Base-by-base conservation (phyloP, 2,797 vertebrate genomes). In the Lithobates pipiens region DNA sequence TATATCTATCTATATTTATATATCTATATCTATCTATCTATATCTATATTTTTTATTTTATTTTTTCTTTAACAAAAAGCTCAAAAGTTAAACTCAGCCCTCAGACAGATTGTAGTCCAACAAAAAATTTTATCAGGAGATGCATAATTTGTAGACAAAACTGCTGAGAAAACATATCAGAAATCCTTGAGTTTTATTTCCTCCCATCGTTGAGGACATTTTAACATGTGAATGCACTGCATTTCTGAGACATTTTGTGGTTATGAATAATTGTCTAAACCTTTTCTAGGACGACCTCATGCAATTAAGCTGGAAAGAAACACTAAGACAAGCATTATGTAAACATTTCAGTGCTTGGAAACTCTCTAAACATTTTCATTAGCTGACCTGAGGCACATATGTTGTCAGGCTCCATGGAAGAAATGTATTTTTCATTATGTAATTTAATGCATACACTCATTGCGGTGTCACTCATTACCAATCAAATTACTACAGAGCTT, bases 221-320 rank as follows among this genome's bases (percentile, higher is more conserved):
- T 74, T 46, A 46, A 74, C 72, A 39, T 70, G 74, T 61, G 34
- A 68, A 32, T 34, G 10, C 32, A 61, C 25, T 50, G 25, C 5
- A 65, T 67, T 46, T 82, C 72, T 15, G 18, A 67, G 57, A 65
- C 39, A 18, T 44, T 82, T 75, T 82, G 57, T 75, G 80, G 71
- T 82, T 82, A 46, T 75, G 16, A 25, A 29, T 46, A n/a, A 75
- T 50, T 27, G 36, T 21, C 7, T 29, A 0, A 21, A 82, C 34
- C 15, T 29, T 39, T 65, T 57, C 54, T 42, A n/a, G 2, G 27
- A 54, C 71, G 8, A 32, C 36, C n/a, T 74, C 18, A 23, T 73
- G n/a, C 74, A 82, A 73, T 72, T 61, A 71, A 36, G 42, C 46
- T 61, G 23, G 69, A 61, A n/a, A 32, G 15, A 82, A 82, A 63